Base-by-base conservation (phyloP, 2,113 vertebrate genomes). In the Pangasianodon hypophthalmus region DNA sequence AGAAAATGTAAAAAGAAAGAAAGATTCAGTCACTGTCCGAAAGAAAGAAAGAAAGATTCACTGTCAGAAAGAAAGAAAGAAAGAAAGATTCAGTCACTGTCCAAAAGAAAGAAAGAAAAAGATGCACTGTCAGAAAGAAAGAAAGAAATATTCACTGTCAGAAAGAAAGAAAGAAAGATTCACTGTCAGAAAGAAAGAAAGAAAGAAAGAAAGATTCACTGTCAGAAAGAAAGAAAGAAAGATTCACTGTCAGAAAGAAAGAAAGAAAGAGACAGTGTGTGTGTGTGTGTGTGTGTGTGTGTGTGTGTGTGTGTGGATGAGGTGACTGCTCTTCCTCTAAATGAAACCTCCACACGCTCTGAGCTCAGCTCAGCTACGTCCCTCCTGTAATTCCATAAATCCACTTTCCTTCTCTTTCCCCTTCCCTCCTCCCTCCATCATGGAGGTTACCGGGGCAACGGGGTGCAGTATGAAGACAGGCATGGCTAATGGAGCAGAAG, bases 401-500 rank as follows among this genome's bases (percentile, higher is more conserved):
- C 81, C 19, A 13, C 52, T 83, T 83, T 83, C 54, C 81, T 58
- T 82, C 50, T 56, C n/a, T 10, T 37, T 83, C n/a, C n/a, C 48
- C 32, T 32, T 56, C 8, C 52, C 18, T 58, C 52, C 54, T 83
- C 54, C 81, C 86, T 73, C 71, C 89, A 58, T 87, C 75, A 84
- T 37, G 56, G 67, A 62, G 86, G 87, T 89, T 90, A 89, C 89
- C 88, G 48, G 84, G 87, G 85, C 62, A 82, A 88, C 88, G 32
- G 24, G 54, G 88, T 37, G 29, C 86, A 85, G 82, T 41, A 69
- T 37, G 79, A 44, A 54, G 87, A 79, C 37, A 86, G 75, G 87
- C 86, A 62, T 50, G 89, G 87, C 89, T 90, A 88, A 90, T 87
- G 87, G 91, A 88, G 87, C 87, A 79, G 86, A 86, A 85, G 87